Evolutionary conservation across 37 sponge, comb jelly and placozoan species (phyloP), one percentile per base, ranked within the genome.

Genomic region (Spongia lamella): DNA sequence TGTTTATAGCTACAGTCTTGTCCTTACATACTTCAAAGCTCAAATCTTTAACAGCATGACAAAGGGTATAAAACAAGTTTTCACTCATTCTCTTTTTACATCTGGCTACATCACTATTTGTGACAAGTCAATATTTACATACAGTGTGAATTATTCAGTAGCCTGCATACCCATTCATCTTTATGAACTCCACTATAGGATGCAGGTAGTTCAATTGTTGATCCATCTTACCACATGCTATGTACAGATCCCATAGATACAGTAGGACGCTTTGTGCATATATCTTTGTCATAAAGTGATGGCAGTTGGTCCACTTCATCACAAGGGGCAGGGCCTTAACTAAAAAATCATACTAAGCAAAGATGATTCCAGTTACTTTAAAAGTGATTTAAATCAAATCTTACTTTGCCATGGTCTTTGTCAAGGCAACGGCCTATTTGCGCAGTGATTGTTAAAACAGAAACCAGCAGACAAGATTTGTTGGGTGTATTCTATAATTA

Each of bases 1-100:
- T n/a, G 47, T 30, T 58, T n/a, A 66, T 66, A 40, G 29, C 29
- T 34, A 27, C 51, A 56, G 13, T 20, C 20, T 19, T 60, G 0
- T 50, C 35, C 1, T 7, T 34, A 38, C 35, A 19, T 84, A 92
- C 93, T 76, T 93, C 76, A 54, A 93, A n/a, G 62, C 67, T 85
- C n/a, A 72, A 61, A 50, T 93, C 90, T 21, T 56, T n/a, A 0
- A n/a, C 9, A 11, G 82, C 35, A 31, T 69, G 11, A 19, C 89
- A 19, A 3, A 26, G 40, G 16, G 71, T 73, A 76, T 84, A 85
- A 56, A 82, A 82, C 21, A 77, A 50, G 56, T 93, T 93, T 0
- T 47, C 43, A 59, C 75, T 49, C 22, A 93, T 40, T 51, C 80
- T 84, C 32, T 73, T 79, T 32, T 36, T 14, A 36, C 68, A 79